Evolutionary conservation across 2,888 invertebrate species (phyloP).

Genomic region (Scaptomyza parva): DNA sequence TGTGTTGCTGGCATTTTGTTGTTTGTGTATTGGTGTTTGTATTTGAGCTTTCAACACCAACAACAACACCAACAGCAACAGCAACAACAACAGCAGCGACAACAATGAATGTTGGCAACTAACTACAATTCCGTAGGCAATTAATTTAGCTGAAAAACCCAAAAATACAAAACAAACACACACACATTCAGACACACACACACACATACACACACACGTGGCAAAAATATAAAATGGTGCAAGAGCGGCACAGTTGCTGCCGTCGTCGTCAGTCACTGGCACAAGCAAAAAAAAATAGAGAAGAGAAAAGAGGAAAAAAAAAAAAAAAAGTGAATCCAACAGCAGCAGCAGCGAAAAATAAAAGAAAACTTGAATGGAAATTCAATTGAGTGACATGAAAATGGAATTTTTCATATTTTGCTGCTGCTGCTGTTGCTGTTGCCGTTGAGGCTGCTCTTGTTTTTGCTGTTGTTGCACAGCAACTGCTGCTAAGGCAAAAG

Average conservation of each 20-base stretch:
- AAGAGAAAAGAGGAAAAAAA: neutral
- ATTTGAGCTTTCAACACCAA: constrained; percentile 70
- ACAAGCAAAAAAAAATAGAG: constrained; percentile 23
- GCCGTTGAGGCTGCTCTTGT: constrained; percentile 29
- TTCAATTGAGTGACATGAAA: constrained; percentile 81
- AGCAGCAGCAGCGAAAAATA: constrained; percentile 47
- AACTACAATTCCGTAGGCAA: constrained; percentile 80
- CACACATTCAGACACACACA: constrained; percentile 5
- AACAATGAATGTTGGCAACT: constrained; percentile 65
- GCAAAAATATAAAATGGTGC: constrained; percentile 61
- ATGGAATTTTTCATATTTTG: constrained; percentile 80
- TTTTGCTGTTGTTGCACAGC: constrained; percentile 31
- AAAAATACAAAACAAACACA: constrained; percentile 68
- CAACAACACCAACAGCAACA: constrained; percentile 18
- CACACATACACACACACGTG: constrained; percentile 28
- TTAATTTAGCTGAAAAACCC: constrained; percentile 78
- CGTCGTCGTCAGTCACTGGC: constrained; percentile 65
- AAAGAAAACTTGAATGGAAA: constrained; percentile 76
- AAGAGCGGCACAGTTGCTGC: constrained; percentile 38
- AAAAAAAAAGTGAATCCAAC: neutral
- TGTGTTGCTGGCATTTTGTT: constrained; percentile 55
- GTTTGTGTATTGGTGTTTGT: constrained; percentile 63
- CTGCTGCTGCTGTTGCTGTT: constrained; percentile 41
- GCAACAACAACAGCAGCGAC: constrained; percentile 47
- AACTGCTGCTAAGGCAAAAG: constrained; percentile 42